Base-by-base conservation (phyloP, 30 jellyfish, hydroid and myxozoan species). In the Clytia hemisphaerica region DNA sequence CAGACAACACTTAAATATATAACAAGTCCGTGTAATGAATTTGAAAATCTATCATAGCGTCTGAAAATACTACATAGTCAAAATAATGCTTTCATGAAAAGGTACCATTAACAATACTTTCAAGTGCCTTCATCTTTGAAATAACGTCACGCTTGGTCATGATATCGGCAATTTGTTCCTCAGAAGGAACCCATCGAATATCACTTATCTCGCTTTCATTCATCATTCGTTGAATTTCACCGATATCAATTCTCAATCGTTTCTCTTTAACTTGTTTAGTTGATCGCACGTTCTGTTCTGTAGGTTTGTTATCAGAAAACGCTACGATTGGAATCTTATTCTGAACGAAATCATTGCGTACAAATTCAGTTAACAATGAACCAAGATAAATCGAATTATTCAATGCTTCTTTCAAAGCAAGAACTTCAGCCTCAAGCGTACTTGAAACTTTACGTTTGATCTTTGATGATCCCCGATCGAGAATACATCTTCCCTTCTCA, bases 401-500 rank as follows among this genome's bases (percentile, higher is more conserved):
- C 53, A 57, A 57, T 31, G 70, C 36, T 0, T 57, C 70, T 2
- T 57, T 57, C 51, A 57, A 57, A 3, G 42, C 70, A 1, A 57
- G 70, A 21, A 57, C 0, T 57, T 57, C 70, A 3, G 70, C 70
- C 16, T 57, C 70, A 57, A 57, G 51, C 16, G 70, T 57, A 2
- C 70, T 57, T 22, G 55, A 57, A 21, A 57, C 70, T 2, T 57
- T 57, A 1, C 50, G 70, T 57, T 22, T 57, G 42, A 57, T 57
- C 50, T 57, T 57, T 0, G 50, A 57, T 1, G 55, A 57, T 21
- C 70, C 70, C 70, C 70, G 30, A 57, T 57, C 70, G 53, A 57
- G 70, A 0, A 1, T 25, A 45, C 0, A 57, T 0, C 50, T 0
- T 6, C 0, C 70, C 0, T 57, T 57, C 1, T 57, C 70, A 57